Conservation (phyloP, 2,888 invertebrate species). For the Portevinia maculata region DNA sequence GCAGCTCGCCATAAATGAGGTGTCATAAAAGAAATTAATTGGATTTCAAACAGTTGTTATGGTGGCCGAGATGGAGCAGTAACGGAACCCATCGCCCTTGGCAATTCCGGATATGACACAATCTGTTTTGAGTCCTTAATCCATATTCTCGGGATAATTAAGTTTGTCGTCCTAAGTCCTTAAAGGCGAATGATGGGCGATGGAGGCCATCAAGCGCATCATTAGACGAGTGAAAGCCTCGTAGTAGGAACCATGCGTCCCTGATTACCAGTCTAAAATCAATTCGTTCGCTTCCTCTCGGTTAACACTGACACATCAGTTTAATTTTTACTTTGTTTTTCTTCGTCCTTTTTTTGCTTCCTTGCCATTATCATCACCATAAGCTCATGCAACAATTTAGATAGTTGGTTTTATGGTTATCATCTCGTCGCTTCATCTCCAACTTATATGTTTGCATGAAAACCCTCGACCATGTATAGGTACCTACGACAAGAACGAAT, state of each 20-base stretch:
- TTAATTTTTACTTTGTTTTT: slow-evolving; percentile 16
- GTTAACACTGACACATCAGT: slow-evolving; percentile 63
- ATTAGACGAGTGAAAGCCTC: slow-evolving; percentile 19
- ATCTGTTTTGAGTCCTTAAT: slow-evolving; percentile 67
- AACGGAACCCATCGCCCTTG: slow-evolving; percentile 30
- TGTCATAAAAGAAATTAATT: slow-evolving; percentile 73
- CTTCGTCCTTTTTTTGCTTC: slow-evolving; percentile 26
- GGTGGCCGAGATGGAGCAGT: slow-evolving; percentile 36
- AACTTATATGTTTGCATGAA: neutral
- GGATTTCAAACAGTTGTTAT: slow-evolving; percentile 62
- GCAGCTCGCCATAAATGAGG: slow-evolving; percentile 69
- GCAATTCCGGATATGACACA: slow-evolving; percentile 62
- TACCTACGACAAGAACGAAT: slow-evolving; percentile 13
- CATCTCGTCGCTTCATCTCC: slow-evolving; percentile 11
- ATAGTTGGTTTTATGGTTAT: slow-evolving; percentile 52
- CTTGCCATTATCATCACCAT: slow-evolving; percentile 64
- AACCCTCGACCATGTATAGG: slow-evolving; percentile 13
- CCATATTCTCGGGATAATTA: slow-evolving; percentile 70
- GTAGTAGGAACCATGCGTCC: neutral
- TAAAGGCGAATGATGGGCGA: neutral
- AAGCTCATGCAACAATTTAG: slow-evolving; percentile 63
- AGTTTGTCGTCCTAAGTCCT: slow-evolving; percentile 43
- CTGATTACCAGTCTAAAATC: slow-evolving; percentile 66
- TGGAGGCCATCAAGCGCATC: slow-evolving; percentile 7
- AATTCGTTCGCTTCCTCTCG: slow-evolving; percentile 57